These are phyloP conservation scores for Heteromurus nitidus DNA, from an alignment of 2,888 invertebrate genomes.

Conservation along the genomic window DNA sequence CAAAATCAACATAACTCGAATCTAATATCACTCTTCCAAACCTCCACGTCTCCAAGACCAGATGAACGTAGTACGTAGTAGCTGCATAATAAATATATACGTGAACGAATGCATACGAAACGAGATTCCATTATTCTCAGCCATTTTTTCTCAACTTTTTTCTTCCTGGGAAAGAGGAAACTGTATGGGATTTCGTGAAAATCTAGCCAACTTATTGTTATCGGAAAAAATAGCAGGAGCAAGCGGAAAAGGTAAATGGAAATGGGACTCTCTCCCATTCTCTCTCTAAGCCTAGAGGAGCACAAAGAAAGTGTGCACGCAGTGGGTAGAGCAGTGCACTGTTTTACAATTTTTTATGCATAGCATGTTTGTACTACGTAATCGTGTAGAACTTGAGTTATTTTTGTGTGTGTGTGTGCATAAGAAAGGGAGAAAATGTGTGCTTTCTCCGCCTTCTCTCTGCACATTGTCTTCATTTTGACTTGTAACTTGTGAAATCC, in stretches of 20 bases:
- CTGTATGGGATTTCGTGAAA: slow-evolving; percentile 19
- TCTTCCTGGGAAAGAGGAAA: slow-evolving; percentile 6
- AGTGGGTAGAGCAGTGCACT: background rate
- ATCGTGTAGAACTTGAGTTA: too few relatives aligned
- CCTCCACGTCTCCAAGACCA: background rate
- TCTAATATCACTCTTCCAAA: background rate
- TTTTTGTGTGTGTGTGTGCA: too few relatives aligned
- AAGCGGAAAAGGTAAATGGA: background rate
- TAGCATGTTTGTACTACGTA: too few relatives aligned
- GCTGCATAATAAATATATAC: background rate
- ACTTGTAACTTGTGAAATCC: slow-evolving; percentile 31
- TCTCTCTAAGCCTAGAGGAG: background rate
- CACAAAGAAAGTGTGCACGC: background rate
- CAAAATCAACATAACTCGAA: slow-evolving; percentile 29
- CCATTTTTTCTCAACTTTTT: slow-evolving; percentile 40
- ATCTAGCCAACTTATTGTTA: slow-evolving; percentile 28
- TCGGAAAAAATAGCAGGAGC: background rate
- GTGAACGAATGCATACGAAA: slow-evolving; percentile 30
- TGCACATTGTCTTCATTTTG: slow-evolving; percentile 36
- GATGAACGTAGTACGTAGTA: background rate
- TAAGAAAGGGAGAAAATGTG: too few relatives aligned
- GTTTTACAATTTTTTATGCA: too few relatives aligned
- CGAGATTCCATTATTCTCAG: slow-evolving; percentile 45
- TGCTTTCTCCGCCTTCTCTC: background rate
- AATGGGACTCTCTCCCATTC: background rate